These are phyloP conservation scores for Macrophya alboannulata DNA, from an alignment of 2,888 invertebrate species.

Conservation along the genomic window DNA sequence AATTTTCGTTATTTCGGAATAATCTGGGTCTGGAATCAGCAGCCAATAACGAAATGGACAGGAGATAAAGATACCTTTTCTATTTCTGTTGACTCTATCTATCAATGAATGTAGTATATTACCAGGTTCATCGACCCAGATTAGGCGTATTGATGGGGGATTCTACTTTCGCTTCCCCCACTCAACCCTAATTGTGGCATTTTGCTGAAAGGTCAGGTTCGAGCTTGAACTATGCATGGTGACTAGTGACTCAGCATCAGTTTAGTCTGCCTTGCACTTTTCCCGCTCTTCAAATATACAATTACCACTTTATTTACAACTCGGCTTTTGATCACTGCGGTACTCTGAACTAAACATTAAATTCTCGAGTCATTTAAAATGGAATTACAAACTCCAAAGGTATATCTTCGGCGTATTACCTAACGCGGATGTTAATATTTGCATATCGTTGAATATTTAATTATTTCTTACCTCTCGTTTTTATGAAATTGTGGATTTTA, in stretches of 20 bases:
- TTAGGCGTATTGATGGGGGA: slow-evolving; percentile 42
- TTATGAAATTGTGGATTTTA: not conserved
- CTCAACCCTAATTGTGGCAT: slow-evolving; percentile 56
- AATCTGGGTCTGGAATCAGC: not conserved
- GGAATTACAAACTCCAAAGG: slow-evolving; percentile 51
- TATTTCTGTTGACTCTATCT: slow-evolving; percentile 29
- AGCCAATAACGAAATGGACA: not conserved
- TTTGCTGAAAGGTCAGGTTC: slow-evolving; percentile 55
- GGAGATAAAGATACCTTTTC: slow-evolving; percentile 12
- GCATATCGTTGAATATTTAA: slow-evolving; percentile 23
- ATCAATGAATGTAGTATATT: slow-evolving; percentile 28
- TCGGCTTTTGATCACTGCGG: slow-evolving; percentile 21
- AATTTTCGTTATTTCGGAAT: not conserved
- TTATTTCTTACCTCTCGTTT: not conserved
- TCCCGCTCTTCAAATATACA: slow-evolving; percentile 5
- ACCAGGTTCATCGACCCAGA: slow-evolving; percentile 54
- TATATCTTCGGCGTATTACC: slow-evolving; percentile 8
- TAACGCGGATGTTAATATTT: slow-evolving; percentile 12
- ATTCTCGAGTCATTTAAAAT: slow-evolving; percentile 21
- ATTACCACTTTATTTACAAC: slow-evolving; percentile 12
- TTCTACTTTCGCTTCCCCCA: slow-evolving; percentile 29
- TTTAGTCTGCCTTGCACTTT: slow-evolving; percentile 45
- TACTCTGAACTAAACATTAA: not conserved
- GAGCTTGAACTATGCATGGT: slow-evolving; percentile 34
- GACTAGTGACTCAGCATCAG: slow-evolving; percentile 46